Percentiles rank a stretch among this genome's conserved stretches.
Conservation (phyloP, 2,797 vertebrate genomes). For the Gymnodraco acuticeps region DNA sequence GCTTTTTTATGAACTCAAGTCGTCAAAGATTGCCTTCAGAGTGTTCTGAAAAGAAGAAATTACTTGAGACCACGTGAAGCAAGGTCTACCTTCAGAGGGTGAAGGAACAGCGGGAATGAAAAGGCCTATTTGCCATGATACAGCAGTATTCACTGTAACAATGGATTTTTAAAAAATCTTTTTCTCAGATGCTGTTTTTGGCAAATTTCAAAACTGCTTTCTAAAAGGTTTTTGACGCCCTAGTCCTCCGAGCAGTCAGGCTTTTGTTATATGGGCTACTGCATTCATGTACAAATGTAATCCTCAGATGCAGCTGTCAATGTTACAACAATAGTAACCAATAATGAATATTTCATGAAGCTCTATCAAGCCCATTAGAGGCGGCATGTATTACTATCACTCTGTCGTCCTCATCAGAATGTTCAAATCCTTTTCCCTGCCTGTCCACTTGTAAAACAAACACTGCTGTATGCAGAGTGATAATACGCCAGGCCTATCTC, state of each 20-base stretch:
- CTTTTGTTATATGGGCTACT: conserved; percentile 47
- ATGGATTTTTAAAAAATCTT: not conserved
- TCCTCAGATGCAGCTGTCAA: conserved; percentile 47
- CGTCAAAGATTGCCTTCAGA: conserved; percentile 43
- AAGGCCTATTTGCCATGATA: conserved; percentile 14
- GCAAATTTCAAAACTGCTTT: conserved; percentile 1
- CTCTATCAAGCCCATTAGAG: conserved; percentile 63
- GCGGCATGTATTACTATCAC: conserved; percentile 60
- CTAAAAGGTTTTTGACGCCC: conserved; percentile 3
- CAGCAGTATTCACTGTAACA: not conserved
- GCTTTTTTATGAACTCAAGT: conserved; percentile 28
- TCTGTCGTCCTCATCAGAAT: conserved; percentile 73
- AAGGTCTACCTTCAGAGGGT: conserved; percentile 30
- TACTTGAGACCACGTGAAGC: conserved; percentile 32
- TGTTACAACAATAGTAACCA: conserved; percentile 58
- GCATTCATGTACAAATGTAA: conserved; percentile 63
- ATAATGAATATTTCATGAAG: conserved; percentile 78
- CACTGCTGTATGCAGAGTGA: conserved; percentile 61
- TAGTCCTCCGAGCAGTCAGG: conserved; percentile 30
- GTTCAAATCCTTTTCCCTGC: conserved; percentile 72
- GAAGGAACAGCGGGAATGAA: conserved; percentile 28
- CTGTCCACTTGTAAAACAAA: conserved; percentile 80
- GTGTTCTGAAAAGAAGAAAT: conserved; percentile 51
- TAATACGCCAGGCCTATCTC: conserved; percentile 60
- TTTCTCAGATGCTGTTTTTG: conserved; percentile 10